Conservation (phyloP, 2,797 vertebrate genomes). For the Characodon lateralis region DNA sequence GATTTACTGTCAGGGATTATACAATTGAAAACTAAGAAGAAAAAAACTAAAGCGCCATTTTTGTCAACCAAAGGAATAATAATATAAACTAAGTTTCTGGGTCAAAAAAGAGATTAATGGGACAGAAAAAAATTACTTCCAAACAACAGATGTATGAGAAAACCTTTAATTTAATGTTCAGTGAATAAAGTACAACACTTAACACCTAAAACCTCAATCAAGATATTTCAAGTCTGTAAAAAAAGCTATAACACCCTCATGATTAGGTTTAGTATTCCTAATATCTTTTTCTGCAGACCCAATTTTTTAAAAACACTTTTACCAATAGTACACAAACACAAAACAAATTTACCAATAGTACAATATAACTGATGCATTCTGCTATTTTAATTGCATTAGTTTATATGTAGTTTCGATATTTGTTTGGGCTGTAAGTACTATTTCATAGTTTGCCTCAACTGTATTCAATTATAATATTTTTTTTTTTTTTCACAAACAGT, state of each 20-base stretch:
- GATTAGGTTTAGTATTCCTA: slow-evolving; percentile 6
- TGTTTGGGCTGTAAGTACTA: slow-evolving; percentile 11
- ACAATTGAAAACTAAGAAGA: slow-evolving; percentile 36
- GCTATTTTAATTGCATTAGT: background rate
- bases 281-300: background rate
- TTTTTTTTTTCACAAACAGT: slow-evolving; percentile 39
- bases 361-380: background rate
- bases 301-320: slow-evolving; percentile 2
- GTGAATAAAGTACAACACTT: slow-evolving; percentile 34
- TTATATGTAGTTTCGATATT: background rate
- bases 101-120: slow-evolving; percentile 42
- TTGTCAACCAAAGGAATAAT: slow-evolving; percentile 26
- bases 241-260: slow-evolving; percentile 31
- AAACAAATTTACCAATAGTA: slow-evolving; percentile 2
- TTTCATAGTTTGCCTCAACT: background rate
- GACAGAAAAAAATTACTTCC: slow-evolving; percentile 46
- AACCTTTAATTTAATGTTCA: slow-evolving; percentile 67
- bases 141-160: slow-evolving; percentile 64
- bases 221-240: slow-evolving; percentile 46
- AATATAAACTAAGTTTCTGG: slow-evolving; percentile 36
- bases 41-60: slow-evolving; percentile 20
- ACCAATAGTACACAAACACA: too few relatives aligned
- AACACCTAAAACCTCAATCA: slow-evolving; percentile 33
- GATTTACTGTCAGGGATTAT: slow-evolving; percentile 56
- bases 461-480: slow-evolving; percentile 23